Evolutionary conservation across 2,888 invertebrate genomes (phyloP).

Genomic region (Cylindroiulus punctatus): DNA sequence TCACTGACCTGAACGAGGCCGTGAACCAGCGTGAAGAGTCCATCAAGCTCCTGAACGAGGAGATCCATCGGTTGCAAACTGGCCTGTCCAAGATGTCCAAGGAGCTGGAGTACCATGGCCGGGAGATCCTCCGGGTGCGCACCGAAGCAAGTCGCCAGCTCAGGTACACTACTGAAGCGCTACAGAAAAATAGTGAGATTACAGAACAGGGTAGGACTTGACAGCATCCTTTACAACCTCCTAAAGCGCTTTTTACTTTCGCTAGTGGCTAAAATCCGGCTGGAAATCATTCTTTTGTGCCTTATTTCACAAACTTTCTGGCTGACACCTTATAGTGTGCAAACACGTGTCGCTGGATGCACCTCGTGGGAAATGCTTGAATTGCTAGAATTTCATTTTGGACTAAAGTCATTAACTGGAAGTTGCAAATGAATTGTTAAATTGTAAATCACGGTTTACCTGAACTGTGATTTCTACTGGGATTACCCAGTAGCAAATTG

Average conservation of each 20-base stretch:
- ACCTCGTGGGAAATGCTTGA: too few species aligned
- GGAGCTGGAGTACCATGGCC: conserved; percentile 53
- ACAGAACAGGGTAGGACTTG: conserved; percentile 50
- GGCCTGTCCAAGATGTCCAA: conserved; percentile 55
- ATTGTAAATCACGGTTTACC: too few species aligned
- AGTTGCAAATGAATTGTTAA: too few species aligned
- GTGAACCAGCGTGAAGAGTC: conserved; percentile 48
- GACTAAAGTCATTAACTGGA: too few species aligned
- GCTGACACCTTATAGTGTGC: too few species aligned
- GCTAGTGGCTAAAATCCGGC: not conserved
- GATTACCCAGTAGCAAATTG: too few species aligned
- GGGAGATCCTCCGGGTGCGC: conserved; percentile 49
- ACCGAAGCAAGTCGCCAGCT: conserved; percentile 54
- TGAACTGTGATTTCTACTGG: too few species aligned
- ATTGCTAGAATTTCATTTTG: too few species aligned
- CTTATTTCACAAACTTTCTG: too few species aligned
- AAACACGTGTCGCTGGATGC: too few species aligned
- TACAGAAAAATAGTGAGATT: conserved; percentile 39
- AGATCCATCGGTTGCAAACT: conserved; percentile 52
- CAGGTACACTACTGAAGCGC: conserved; percentile 52
- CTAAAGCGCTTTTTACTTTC: conserved; percentile 11
- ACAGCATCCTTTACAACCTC: conserved; percentile 20
- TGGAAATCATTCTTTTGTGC: conserved; percentile 13
- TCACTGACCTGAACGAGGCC: conserved; percentile 46
- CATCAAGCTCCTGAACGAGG: conserved; percentile 53